phyloP scores from a whole-genome alignment of 2,888 invertebrate genomes.

The Baccha elongata region DNA sequence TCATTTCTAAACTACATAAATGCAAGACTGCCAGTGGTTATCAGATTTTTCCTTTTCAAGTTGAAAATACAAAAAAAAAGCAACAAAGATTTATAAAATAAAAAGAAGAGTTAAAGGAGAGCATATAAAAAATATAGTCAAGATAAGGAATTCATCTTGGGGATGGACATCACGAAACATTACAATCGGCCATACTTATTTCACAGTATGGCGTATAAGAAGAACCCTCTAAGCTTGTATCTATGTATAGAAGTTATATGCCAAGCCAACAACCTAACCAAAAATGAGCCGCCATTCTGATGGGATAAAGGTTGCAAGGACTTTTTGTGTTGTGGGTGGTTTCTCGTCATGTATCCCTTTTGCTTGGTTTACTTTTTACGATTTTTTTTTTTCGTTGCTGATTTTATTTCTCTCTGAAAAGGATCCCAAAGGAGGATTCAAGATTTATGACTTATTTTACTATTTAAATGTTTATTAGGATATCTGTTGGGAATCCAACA shows the following conservation, averaged over 20 bases:
- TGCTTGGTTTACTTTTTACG: conserved; percentile 57
- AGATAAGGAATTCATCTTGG: conserved; percentile 71
- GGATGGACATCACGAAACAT: conserved; percentile 66
- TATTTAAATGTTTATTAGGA: conserved; percentile 73
- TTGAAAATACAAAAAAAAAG: conserved; percentile 13
- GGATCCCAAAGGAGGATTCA: conserved; percentile 67
- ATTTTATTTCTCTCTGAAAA: conserved; percentile 62
- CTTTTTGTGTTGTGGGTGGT: conserved; percentile 17
- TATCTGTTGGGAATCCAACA: conserved; percentile 51
- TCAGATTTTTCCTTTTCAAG: conserved; percentile 2
- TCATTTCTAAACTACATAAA: not conserved
- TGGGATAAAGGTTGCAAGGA: conserved; percentile 22
- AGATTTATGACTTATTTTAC: conserved; percentile 73
- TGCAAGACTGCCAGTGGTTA: conserved; percentile 13
- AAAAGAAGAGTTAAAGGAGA: conserved; percentile 65
- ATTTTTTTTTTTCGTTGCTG: conserved; percentile 34
- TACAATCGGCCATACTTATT: conserved; percentile 67
- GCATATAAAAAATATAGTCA: conserved; percentile 62
- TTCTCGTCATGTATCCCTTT: conserved; percentile 40
- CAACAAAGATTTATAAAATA: conserved; percentile 32
- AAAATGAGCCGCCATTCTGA: conserved; percentile 34
- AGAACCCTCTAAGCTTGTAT: conserved; percentile 48
- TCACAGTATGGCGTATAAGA: conserved; percentile 39
- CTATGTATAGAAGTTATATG: conserved; percentile 11
- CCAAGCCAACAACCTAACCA: conserved; percentile 20